Evolutionary conservation across 2,113 vertebrate species (phyloP).

Genomic region (Microcebus griseorufus): DNA sequence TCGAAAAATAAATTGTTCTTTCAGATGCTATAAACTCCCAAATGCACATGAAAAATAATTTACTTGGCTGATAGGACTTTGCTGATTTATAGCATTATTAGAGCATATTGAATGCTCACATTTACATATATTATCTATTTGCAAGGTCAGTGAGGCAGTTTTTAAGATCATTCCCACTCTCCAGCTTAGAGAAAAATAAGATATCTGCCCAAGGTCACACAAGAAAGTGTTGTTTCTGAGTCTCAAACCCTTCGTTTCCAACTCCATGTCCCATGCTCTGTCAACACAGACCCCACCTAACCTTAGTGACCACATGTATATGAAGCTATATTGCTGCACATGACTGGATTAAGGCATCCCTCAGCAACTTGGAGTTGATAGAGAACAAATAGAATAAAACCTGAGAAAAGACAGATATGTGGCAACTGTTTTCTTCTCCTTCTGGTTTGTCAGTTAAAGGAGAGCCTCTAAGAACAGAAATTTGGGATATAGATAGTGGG

Average conservation of each 20-base stretch:
- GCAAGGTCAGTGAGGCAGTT: neutral
- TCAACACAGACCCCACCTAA: neutral
- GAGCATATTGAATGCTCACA: neutral
- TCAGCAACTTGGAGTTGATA: neutral
- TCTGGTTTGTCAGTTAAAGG: neutral
- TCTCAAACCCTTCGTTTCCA: neutral
- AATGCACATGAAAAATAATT: constrained; percentile 17
- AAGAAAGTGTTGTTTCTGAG: neutral
- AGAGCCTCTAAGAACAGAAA: neutral
- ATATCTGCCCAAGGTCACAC: neutral
- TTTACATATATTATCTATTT: neutral
- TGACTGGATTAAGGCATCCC: neutral
- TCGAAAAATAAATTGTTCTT: constrained; percentile 57
- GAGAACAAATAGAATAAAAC: neutral
- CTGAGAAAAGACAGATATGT: neutral
- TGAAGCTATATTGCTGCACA: neutral
- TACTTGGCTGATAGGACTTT: neutral
- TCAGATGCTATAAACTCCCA: neutral
- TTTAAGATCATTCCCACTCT: neutral
- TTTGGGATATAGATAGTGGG: neutral
- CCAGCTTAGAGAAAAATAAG: neutral
- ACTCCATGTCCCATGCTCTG: neutral
- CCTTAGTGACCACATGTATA: neutral
- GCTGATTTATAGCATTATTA: constrained; percentile 25
- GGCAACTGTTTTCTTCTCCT: neutral